These are phyloP conservation scores for Chrysolina oricalcia DNA, from an alignment of 2,888 invertebrate genomes.

Conservation along the genomic window DNA sequence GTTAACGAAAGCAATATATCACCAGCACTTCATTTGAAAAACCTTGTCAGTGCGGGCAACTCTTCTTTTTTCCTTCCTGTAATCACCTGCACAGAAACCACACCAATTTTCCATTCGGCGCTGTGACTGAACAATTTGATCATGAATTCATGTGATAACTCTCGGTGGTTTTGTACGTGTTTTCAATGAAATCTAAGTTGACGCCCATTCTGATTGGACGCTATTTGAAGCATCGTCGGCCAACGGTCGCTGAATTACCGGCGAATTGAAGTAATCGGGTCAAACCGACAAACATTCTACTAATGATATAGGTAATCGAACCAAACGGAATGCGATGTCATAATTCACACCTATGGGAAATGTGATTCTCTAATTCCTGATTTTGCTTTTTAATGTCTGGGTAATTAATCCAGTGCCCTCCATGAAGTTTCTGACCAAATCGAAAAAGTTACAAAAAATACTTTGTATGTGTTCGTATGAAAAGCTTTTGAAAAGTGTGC, in stretches of 20 bases:
- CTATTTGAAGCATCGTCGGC: constrained; percentile 41
- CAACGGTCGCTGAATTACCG: constrained; percentile 38
- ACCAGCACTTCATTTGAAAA: no score
- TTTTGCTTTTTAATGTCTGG: background rate
- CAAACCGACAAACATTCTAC: background rate
- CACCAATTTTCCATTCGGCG: background rate
- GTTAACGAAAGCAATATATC: no score
- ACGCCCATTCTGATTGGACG: constrained; percentile 49
- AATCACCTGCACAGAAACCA: background rate
- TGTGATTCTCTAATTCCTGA: background rate
- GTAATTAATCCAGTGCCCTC: no score
- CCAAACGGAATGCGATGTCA: background rate
- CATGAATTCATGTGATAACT: constrained; percentile 48
- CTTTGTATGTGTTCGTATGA: no score
- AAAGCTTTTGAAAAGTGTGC: no score
- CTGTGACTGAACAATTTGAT: constrained; percentile 46
- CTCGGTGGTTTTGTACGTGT: constrained; percentile 48
- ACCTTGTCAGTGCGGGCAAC: background rate
- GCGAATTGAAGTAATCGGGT: constrained; percentile 19
- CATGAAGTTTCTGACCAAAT: no score
- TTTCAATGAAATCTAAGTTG: constrained; percentile 50
- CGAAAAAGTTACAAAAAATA: no score
- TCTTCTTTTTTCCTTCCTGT: background rate
- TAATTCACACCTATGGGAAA: background rate
- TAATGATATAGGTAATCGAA: constrained; percentile 18